Evolutionary conservation across 1,140 invertebrate genomes (phyloP).

Genomic region (Apocrypta bakeri): DNA sequence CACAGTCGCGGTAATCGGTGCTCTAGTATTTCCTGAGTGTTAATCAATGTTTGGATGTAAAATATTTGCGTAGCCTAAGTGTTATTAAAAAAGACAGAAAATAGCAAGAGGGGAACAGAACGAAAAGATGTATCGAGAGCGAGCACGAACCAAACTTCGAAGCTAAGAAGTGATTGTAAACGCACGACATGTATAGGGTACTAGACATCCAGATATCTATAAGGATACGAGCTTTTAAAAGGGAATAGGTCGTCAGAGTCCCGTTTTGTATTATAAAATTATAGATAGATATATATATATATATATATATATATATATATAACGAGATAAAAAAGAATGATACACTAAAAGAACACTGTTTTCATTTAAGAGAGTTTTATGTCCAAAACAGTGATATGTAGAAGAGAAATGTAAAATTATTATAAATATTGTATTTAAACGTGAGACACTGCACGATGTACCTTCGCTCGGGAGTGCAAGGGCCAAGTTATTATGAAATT

Average conservation of each 20-base stretch:
- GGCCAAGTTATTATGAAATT: neutral
- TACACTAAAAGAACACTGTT: neutral
- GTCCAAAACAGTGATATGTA: neutral
- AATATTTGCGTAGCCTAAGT: slow-evolving; percentile 64
- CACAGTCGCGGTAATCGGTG: slow-evolving; percentile 25
- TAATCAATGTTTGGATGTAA: slow-evolving; percentile 67
- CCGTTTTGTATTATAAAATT: slow-evolving; percentile 48
- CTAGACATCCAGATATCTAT: slow-evolving; percentile 12
- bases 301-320: neutral
- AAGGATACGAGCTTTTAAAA: slow-evolving; percentile 11
- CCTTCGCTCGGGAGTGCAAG: neutral
- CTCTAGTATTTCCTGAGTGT: slow-evolving; percentile 56
- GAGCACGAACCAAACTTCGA: slow-evolving; percentile 10
- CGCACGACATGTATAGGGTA: neutral
- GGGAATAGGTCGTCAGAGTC: slow-evolving; percentile 21
- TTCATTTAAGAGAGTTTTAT: slow-evolving; percentile 15
- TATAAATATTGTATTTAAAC: slow-evolving; percentile 4
- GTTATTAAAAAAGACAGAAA: slow-evolving; percentile 54
- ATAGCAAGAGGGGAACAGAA: neutral
- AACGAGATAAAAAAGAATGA: slow-evolving; percentile 1
- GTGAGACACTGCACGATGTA: neutral
- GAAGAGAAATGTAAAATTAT: neutral
- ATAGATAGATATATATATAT: slow-evolving; percentile 16
- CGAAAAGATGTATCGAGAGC: slow-evolving; percentile 8
- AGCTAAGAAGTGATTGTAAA: neutral